Conservation (phyloP, 2,797 vertebrate genomes). For the Danio aesculapii region DNA sequence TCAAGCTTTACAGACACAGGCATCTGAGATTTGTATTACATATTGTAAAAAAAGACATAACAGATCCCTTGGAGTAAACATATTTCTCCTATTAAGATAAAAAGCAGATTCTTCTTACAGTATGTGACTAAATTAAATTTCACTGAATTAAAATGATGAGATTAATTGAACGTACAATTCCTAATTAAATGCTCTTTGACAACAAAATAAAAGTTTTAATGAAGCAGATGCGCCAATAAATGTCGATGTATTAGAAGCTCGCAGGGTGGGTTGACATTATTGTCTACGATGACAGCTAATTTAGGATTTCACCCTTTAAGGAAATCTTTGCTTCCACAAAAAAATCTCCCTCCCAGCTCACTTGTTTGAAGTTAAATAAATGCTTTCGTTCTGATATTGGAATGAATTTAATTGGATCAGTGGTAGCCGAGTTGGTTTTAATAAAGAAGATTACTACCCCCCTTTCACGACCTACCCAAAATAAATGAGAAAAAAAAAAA, state of each 20-base stretch:
- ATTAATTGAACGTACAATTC: background rate
- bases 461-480: conserved; percentile 22
- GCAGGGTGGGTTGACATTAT: background rate
- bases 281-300: conserved; percentile 44
- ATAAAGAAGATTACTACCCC: conserved; percentile 38
- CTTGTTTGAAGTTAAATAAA: conserved; percentile 50
- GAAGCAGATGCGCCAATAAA: conserved; percentile 16
- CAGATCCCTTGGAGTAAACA: background rate
- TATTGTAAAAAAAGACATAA: too few relatives aligned
- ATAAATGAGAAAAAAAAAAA: background rate
- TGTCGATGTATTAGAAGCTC: background rate
- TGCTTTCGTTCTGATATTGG: conserved; percentile 39
- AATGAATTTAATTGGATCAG: conserved; percentile 42
- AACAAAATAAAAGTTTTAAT: conserved; percentile 30
- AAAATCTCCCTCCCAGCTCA: conserved; percentile 19
- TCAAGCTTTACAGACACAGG: too few relatives aligned
- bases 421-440: conserved; percentile 26
- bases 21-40: too few relatives aligned
- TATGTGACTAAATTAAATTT: background rate
- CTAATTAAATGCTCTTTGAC: conserved; percentile 38
- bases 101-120: background rate
- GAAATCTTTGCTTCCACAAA: conserved; percentile 32
- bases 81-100: conserved; percentile 6
- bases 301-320: conserved; percentile 37
- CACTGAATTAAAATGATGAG: background rate